Conservation (phyloP, 2,888 invertebrate species). For the Atherix ibis region DNA sequence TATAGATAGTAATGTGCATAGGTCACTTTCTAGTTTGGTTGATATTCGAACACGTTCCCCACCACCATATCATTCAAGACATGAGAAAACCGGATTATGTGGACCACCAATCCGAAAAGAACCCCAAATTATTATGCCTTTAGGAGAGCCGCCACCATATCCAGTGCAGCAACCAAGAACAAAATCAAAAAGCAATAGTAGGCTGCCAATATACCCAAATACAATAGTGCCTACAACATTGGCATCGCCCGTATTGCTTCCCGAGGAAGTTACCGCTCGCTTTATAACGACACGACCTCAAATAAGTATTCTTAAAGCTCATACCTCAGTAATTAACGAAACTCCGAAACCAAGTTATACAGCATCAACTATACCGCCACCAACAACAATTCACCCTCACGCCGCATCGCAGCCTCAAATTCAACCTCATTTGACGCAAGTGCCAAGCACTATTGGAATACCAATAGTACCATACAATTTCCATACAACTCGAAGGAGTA, state of each 20-base stretch:
- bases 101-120: slow-evolving; percentile 24
- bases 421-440: slow-evolving; percentile 25
- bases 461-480: slow-evolving; percentile 38
- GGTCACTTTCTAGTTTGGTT: slow-evolving; percentile 36
- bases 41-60: slow-evolving; percentile 35
- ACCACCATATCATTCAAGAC: slow-evolving; percentile 51
- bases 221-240: background rate
- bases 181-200: too few species aligned
- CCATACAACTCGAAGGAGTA: slow-evolving; percentile 46
- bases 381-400: slow-evolving; percentile 8
- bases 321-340: slow-evolving; percentile 50
- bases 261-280: slow-evolving; percentile 57
- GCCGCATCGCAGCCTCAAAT: slow-evolving; percentile 22
- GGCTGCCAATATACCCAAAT: too few species aligned
- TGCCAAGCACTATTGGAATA: slow-evolving; percentile 27
- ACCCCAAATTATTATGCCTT: slow-evolving; percentile 18
- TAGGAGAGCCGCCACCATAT: slow-evolving; percentile 52
- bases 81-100: slow-evolving; percentile 39
- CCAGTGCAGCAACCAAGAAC: slow-evolving; percentile 26
- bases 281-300: slow-evolving; percentile 63
- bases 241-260: slow-evolving; percentile 23
- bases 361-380: slow-evolving; percentile 31
- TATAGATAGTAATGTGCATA: slow-evolving; percentile 41
- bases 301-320: slow-evolving; percentile 60
- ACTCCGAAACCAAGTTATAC: slow-evolving; percentile 44